A percentile compares a stretch with the other conserved stretches of the same genome.
These are phyloP conservation scores for Aproaerema taeniolella DNA, from an alignment of 2,888 invertebrate genomes.

Conservation along the genomic window DNA sequence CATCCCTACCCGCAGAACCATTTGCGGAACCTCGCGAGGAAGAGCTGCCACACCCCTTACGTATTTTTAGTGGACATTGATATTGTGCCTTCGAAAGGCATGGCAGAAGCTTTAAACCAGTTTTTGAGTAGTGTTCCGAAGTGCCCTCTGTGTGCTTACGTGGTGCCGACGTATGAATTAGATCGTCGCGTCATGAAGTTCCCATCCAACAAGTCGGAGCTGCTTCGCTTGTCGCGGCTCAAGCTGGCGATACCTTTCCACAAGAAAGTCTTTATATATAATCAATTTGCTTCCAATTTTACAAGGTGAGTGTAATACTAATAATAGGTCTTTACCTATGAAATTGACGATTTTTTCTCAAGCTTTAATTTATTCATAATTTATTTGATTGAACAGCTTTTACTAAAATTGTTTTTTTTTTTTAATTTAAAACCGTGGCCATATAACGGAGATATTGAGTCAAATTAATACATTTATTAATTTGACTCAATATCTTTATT, in stretches of 20 bases:
- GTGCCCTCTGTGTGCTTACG: slow-evolving; percentile 86
- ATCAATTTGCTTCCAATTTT: slow-evolving; percentile 95
- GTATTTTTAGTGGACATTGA: slow-evolving; percentile 93
- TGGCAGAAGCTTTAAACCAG: slow-evolving; percentile 82
- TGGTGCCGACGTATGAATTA: slow-evolving; percentile 93
- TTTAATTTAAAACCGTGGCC: no score
- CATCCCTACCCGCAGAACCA: slow-evolving; percentile 94
- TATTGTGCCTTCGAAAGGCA: slow-evolving; percentile 86
- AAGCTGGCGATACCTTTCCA: slow-evolving; percentile 93
- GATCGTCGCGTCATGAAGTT: slow-evolving; percentile 85
- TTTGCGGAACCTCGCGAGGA: slow-evolving; percentile 89
- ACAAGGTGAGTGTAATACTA: slow-evolving; percentile 78
- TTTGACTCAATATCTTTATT: no score
- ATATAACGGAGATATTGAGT: no score
- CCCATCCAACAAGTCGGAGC: slow-evolving; percentile 87
- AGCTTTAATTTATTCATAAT: no score
- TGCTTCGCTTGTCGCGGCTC: slow-evolving; percentile 85
- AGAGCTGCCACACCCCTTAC: slow-evolving; percentile 88
- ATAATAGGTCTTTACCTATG: no score
- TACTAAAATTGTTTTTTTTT: no score
- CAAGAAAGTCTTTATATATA: slow-evolving; percentile 93
- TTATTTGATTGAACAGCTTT: no score
- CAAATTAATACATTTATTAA: no score
- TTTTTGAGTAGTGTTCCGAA: slow-evolving; percentile 80
- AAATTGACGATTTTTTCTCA: no score